Base-by-base conservation (phyloP, 2,888 invertebrate species). In the Lordiphosa andalusiaca region DNA sequence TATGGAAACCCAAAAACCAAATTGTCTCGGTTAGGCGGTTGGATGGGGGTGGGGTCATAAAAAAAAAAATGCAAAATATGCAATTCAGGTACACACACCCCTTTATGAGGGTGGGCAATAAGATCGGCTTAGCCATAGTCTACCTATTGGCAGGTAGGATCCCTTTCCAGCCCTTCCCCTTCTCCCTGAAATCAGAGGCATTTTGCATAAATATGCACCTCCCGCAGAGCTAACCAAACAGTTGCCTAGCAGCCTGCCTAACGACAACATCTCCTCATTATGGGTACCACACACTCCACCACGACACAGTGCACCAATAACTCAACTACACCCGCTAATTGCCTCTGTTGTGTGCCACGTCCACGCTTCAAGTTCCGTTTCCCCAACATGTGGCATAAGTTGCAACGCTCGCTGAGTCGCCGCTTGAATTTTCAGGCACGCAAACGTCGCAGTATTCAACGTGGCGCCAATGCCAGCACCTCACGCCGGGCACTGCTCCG, bases 221-320 rank as follows among this genome's bases (percentile, higher is more conserved):
- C 10, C 2, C 9, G 3, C 30, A 3, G 30, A 30, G 10, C 9
- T n/a, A 33, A 44, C 2, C 4, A 33, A 10, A 25, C 38, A 49
- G 25, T 37, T 38, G 33, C 38, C 39, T n/a, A 39, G 25, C 19
- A n/a, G 1, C 16, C 13, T 39, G 13, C 23, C 10, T 12, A 38
- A 13, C 21, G 5, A 12, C 4, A 4, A 6, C 23, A 36, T 9
- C 3, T n/a, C 12, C 7, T 9, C 19, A 64, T 7, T 13, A 73
- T 73, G 73, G 73, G 73, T 41, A 58, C 40, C 54, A 42, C 50
- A 53, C 69, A 64, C 6, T 69, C 75, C 10, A 46, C 30, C 9
- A 39, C 37, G 6, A 25, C 30, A 7, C 19, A 44, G 9, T 23
- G 21, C 30, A 38, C 10, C 10, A 37, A 44, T 44, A 9, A 37